Percentiles rank a stretch among this genome's conserved stretches.
Evolutionary conservation across 2,797 vertebrate species (phyloP).

Genomic region (Micrastur ruficollis): DNA sequence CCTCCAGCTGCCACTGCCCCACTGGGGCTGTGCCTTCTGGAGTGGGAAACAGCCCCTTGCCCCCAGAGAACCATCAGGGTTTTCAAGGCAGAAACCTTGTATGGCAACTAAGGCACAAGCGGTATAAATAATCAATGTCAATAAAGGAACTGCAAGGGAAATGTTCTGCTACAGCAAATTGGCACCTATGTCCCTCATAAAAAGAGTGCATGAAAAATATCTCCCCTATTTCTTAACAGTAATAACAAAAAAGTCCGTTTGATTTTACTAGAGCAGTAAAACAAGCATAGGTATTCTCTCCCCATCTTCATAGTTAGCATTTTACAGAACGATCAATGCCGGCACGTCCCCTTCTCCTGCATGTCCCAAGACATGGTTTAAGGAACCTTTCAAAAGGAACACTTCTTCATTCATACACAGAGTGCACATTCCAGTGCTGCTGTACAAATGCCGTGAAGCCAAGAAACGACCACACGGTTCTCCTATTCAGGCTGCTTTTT

Average conservation of each 20-base stretch:
- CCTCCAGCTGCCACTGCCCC: background rate
- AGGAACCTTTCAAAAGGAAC: constrained; percentile 43
- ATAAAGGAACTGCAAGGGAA: background rate
- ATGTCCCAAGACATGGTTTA: constrained; percentile 35
- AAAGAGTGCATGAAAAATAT: background rate
- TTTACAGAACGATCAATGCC: constrained; percentile 47
- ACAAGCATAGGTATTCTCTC: background rate
- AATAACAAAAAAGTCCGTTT: background rate
- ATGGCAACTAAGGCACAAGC: background rate
- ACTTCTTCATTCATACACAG: constrained; percentile 49
- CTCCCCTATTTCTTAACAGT: background rate
- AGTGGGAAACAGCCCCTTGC: background rate
- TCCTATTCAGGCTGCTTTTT: background rate
- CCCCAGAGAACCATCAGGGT: background rate
- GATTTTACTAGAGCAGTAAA: constrained; percentile 5
- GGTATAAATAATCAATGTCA: background rate
- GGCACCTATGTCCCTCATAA: background rate
- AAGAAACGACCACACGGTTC: background rate
- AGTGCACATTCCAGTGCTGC: background rate
- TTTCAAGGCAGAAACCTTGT: background rate
- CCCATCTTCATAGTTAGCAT: background rate
- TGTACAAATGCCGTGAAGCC: constrained; percentile 3
- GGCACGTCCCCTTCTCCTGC: background rate
- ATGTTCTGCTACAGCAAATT: background rate
- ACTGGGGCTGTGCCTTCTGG: background rate